Evolutionary conservation across 53 echinoderm and acorn worm genomes (phyloP).

Genomic region (Arbacia lixula): DNA sequence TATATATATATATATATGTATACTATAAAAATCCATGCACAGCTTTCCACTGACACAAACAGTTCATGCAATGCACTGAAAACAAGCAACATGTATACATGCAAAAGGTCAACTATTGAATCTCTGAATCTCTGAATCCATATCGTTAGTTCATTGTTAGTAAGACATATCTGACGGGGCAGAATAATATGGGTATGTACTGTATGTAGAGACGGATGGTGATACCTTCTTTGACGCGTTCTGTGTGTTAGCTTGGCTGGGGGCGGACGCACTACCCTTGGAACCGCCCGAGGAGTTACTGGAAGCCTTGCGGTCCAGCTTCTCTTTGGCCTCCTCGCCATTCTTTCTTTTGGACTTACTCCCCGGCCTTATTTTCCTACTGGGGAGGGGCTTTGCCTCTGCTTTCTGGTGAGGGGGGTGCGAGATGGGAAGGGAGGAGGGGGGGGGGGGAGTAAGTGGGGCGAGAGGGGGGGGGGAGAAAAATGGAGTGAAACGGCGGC

Average conservation of each 20-base stretch:
- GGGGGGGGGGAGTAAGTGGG: too few relatives aligned
- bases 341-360: constrained; percentile 76
- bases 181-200: not conserved
- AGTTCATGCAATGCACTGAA: too few relatives aligned
- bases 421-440: too few relatives aligned
- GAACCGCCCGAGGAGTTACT: constrained; percentile 74
- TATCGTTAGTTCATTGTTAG: too few relatives aligned
- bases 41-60: too few relatives aligned
- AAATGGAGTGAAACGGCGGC: not conserved
- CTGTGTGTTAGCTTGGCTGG: constrained; percentile 56
- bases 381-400: constrained; percentile 51
- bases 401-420: constrained; percentile 36
- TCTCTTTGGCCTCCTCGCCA: constrained; percentile 74
- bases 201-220: too few relatives aligned
- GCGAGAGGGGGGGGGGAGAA: not conserved
- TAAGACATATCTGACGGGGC: too few relatives aligned
- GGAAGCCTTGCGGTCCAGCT: constrained; percentile 85
- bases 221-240: constrained; percentile 31
- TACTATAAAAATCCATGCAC: too few relatives aligned
- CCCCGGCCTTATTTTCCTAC: constrained; percentile 66
- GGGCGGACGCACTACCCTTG: constrained; percentile 61
- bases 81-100: too few relatives aligned
- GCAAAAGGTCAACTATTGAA: too few relatives aligned
- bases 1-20: too few relatives aligned
- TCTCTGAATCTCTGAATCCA: too few relatives aligned